A percentile compares a stretch with the other conserved stretches of the same genome.
Evolutionary conservation across 2,888 invertebrate genomes (phyloP).

Genomic region (Azorinus chamasolen): DNA sequence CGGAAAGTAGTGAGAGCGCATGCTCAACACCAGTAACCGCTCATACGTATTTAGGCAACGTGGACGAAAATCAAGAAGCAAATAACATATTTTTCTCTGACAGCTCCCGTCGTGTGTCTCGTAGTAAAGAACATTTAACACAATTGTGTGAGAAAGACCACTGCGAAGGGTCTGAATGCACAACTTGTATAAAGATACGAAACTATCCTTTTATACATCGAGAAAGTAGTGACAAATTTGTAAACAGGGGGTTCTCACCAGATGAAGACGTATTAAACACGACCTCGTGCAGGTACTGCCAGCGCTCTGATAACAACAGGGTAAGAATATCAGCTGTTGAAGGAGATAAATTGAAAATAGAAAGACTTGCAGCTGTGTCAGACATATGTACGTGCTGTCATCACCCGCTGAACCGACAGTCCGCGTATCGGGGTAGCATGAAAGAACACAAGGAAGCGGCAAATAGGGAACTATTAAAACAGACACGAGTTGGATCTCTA

Average conservation of each 20-base stretch:
- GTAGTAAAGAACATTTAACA: slow-evolving; percentile 8
- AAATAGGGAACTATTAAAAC: slow-evolving; percentile 42
- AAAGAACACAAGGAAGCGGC: slow-evolving; percentile 54
- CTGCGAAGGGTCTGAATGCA: slow-evolving; percentile 42
- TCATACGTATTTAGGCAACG: slow-evolving; percentile 29
- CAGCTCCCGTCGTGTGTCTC: neutral
- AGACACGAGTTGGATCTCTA: slow-evolving; percentile 39
- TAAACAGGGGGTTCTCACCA: too few species aligned
- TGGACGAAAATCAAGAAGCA: slow-evolving; percentile 9
- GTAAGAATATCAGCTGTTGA: slow-evolving; percentile 45
- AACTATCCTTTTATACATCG: too few species aligned
- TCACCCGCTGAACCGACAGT: slow-evolving; percentile 18
- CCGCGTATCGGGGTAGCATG: slow-evolving; percentile 32
- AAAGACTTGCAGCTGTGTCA: slow-evolving; percentile 19
- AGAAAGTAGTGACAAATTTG: too few species aligned
- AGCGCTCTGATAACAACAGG: slow-evolving; percentile 48
- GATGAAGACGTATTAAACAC: neutral
- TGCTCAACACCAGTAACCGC: slow-evolving; percentile 44
- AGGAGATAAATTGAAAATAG: slow-evolving; percentile 53
- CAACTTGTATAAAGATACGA: slow-evolving; percentile 15
- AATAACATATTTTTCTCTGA: neutral
- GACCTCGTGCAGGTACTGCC: slow-evolving; percentile 11
- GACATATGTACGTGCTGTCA: slow-evolving; percentile 29
- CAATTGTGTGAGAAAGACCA: slow-evolving; percentile 54
- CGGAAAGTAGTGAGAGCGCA: slow-evolving; percentile 55